Base-by-base conservation (phyloP, 2,797 vertebrate genomes). In the Sebastes diaconus region DNA sequence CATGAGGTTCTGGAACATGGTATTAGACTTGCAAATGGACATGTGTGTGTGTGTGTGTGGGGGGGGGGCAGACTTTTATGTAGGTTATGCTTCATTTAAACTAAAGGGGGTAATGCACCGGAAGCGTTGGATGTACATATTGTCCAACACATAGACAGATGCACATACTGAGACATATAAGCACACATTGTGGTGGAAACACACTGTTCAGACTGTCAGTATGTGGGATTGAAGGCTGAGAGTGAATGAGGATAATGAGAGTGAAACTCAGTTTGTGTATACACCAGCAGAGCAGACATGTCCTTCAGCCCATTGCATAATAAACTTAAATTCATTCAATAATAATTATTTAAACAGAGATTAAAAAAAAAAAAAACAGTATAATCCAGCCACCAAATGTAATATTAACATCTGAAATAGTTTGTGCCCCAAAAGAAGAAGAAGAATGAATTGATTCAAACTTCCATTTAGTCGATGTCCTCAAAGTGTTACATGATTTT, bases 81-180 rank as follows among this genome's bases (percentile, higher is more conserved):
- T 69, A 81, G 11, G 69, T 86, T 72, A 85, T 69, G 81, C 79
- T 90, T 89, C 85, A 90, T 81, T 87, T 84, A 73, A 81, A 77
- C 18, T 27, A 36, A 29, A 81, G 64, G 81, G 73, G 14, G 67
- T 68, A 69, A 80, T 34, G 52, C 72, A 80, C 84, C 68, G 63
- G 65, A 80, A 83, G 84, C 25, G 25, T 54, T 14, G 63, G 58
- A 77, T 36, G 87, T 70, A 68, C 57, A 79, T 36, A 60, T 68
- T 66, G 34, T 60, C 18, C 36, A 27, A 73, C 5, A 34, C 34
- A 55, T n/a, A 55, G 29, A 42, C 14, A 63, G 36, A 20, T 39
- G 16, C 4, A 1, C 54, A 20, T 6, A 27, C 16, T 4, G 14
- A 57, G 6, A 25, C 60, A 20, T 9, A 69, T 27, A 50, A 16